Evolutionary conservation across 2,797 vertebrate genomes (phyloP).

Genomic region (Hippopotamyrus pictus): DNA sequence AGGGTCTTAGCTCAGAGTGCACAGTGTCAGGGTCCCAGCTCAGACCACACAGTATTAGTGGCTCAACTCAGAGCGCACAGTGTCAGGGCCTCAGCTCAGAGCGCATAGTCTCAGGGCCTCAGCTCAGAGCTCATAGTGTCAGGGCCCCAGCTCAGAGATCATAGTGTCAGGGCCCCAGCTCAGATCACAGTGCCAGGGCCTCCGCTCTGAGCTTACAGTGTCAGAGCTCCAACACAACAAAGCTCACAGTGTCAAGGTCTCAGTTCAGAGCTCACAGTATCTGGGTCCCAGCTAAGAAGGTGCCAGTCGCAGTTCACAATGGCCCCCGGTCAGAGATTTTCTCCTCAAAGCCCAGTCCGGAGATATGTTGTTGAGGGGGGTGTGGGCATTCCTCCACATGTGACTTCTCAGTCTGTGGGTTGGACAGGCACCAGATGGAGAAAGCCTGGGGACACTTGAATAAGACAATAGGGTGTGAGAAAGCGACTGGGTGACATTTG

Average conservation of each 20-base stretch:
- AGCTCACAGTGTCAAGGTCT: neutral
- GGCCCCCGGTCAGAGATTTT: neutral
- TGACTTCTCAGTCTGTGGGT: neutral
- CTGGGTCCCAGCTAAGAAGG: neutral
- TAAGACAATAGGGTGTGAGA: neutral
- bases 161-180: neutral
- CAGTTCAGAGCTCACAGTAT: neutral
- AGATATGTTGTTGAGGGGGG: neutral
- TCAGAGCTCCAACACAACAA: neutral
- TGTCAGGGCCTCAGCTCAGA: neutral
- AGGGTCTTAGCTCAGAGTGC: neutral
- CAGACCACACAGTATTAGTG: neutral
- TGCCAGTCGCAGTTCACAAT: neutral
- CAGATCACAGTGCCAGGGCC: neutral
- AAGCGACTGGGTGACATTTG: neutral
- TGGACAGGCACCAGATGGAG: constrained; percentile 10
- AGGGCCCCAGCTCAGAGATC: neutral
- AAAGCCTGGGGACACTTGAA: neutral
- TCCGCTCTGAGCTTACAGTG: neutral
- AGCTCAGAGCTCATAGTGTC: neutral
- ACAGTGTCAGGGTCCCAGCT: too few relatives aligned
- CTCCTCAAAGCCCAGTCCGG: neutral
- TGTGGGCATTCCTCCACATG: neutral
- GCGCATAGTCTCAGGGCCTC: neutral
- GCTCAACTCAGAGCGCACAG: neutral